Conservation (phyloP, 2,888 invertebrate genomes). For the Siphlonurus alternatus region DNA sequence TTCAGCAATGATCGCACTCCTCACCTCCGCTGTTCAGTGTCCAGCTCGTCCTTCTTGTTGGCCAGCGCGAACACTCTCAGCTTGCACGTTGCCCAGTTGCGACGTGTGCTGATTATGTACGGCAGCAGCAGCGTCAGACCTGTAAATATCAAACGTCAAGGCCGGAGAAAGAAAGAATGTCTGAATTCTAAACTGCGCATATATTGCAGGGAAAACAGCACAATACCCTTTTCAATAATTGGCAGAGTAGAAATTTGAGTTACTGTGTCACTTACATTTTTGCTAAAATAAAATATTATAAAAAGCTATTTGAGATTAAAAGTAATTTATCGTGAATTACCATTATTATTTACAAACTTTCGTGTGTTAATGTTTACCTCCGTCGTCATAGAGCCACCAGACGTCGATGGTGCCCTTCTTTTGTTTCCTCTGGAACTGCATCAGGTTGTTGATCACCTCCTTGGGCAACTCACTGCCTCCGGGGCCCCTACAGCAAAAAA, state of each 20-base stretch:
- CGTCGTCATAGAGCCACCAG: conserved; percentile 94
- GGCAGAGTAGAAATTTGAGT: too few species aligned
- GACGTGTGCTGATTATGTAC: conserved; percentile 65
- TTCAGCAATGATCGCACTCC: too few species aligned
- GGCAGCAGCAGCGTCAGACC: conserved; percentile 65
- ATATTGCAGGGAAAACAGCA: too few species aligned
- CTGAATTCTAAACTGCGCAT: too few species aligned
- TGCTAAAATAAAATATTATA: too few species aligned
- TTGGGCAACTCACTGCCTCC: conserved; percentile 42
- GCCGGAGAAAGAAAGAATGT: too few species aligned
- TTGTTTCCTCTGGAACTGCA: conserved; percentile 60
- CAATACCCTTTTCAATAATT: too few species aligned
- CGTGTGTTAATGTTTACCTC: too few species aligned
- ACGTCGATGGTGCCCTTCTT: conserved; percentile 74
- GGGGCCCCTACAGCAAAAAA: conserved; percentile 13
- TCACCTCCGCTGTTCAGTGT: conserved; percentile 73
- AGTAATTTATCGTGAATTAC: too few species aligned
- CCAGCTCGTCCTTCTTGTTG: conserved; percentile 58
- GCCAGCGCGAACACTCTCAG: conserved; percentile 69
- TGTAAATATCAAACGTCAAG: conserved; percentile 22
- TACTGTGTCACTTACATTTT: too few species aligned
- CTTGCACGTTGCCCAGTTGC: conserved; percentile 60
- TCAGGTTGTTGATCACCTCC: conserved; percentile 48
- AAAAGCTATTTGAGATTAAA: too few species aligned
- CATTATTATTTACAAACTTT: too few species aligned